Percentiles rank a stretch among this genome's conserved stretches.
Evolutionary conservation across 2,888 invertebrate genomes (phyloP).

Genomic region (Chrysolina americana): DNA sequence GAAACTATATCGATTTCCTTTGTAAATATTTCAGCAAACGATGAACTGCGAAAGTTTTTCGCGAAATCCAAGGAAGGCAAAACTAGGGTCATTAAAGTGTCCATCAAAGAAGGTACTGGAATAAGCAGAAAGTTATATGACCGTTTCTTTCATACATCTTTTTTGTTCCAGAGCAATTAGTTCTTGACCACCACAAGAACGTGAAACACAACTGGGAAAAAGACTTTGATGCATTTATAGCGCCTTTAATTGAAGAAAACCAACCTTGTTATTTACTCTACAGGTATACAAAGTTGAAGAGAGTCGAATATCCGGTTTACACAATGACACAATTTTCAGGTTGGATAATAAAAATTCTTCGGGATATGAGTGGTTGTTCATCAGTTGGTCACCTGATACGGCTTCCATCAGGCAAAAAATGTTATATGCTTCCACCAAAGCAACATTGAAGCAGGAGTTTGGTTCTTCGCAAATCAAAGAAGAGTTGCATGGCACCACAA

Average conservation of each 20-base stretch:
- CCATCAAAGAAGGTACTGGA: conserved; percentile 85
- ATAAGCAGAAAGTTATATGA: too few species aligned
- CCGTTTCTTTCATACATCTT: background rate
- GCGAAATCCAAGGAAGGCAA: conserved; percentile 87
- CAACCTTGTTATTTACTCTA: conserved; percentile 94
- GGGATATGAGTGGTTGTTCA: conserved; percentile 92
- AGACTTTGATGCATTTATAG: conserved; percentile 85
- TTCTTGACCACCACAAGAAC: conserved; percentile 77
- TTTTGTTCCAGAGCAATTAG: conserved; percentile 79
- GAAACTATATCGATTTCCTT: conserved; percentile 2
- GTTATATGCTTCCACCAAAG: conserved; percentile 98
- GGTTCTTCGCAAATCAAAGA: conserved; percentile 94
- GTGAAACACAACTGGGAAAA: conserved; percentile 86
- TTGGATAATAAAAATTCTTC: conserved; percentile 84
- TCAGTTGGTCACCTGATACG: conserved; percentile 95
- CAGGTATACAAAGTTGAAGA: conserved; percentile 71
- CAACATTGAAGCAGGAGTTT: conserved; percentile 96
- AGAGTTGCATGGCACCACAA: conserved; percentile 91
- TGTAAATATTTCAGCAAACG: conserved; percentile 79
- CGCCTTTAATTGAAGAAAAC: conserved; percentile 80
- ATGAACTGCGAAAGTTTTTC: conserved; percentile 84
- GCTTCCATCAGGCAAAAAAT: conserved; percentile 95
- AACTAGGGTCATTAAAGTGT: conserved; percentile 85
- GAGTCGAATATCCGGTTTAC: too few species aligned
- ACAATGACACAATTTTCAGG: conserved; percentile 66